A percentile compares a stretch with the other conserved stretches of the same genome.
phyloP scores from a whole-genome alignment of 30 jellyfish, hydroid and myxozoan species.

The Aurelia coerulea region DNA sequence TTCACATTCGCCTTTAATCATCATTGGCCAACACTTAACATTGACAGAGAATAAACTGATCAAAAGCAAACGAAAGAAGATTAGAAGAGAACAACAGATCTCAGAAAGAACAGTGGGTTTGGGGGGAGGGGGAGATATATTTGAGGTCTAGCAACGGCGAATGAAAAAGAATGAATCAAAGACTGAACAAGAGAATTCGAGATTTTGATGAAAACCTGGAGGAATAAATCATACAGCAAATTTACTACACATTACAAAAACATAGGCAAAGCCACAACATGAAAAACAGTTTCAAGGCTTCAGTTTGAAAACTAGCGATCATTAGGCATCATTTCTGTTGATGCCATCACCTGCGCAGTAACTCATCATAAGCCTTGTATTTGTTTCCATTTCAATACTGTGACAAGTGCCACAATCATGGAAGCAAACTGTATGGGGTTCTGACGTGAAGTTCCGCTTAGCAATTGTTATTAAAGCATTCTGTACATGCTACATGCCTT shows the following conservation, averaged over 20 bases:
- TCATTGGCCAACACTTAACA: conserved; percentile 39
- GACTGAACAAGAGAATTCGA: background rate
- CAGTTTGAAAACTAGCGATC: conserved; percentile 77
- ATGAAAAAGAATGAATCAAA: background rate
- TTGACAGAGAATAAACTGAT: background rate
- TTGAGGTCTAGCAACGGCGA: background rate
- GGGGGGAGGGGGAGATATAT: background rate
- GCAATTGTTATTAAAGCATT: too few species aligned
- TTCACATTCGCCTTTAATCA: conserved; percentile 75
- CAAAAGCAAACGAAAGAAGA: background rate
- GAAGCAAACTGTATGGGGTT: too few species aligned
- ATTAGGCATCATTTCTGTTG: background rate
- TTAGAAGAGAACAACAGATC: background rate
- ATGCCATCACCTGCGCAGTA: conserved; percentile 68
- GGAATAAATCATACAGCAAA: background rate
- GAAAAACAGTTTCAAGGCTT: conserved; percentile 26
- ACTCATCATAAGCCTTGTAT: conserved; percentile 55
- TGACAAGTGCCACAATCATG: too few species aligned
- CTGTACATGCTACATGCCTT: too few species aligned
- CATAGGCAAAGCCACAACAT: background rate
- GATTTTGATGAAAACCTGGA: background rate
- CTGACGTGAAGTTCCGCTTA: too few species aligned
- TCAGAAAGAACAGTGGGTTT: too few species aligned
- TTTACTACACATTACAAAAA: background rate
- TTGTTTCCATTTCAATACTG: too few species aligned